These are phyloP conservation scores for Platycheirus rosarum DNA, from an alignment of 2,888 invertebrate genomes.

Conservation along the genomic window DNA sequence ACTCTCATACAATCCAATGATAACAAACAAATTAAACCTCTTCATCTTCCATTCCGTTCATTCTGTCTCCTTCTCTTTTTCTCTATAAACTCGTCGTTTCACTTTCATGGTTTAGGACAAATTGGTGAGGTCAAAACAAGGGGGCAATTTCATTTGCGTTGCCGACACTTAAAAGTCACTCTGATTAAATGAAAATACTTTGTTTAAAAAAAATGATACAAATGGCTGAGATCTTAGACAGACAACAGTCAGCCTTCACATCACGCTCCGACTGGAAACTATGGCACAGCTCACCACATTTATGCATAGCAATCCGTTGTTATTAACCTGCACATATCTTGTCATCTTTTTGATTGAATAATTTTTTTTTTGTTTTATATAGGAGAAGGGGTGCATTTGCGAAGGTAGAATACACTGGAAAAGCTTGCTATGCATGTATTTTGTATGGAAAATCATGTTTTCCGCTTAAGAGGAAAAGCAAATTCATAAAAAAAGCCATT, in stretches of 20 bases:
- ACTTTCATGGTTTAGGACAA: conserved; percentile 19
- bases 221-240: conserved; percentile 4
- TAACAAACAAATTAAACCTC: too few relatives aligned
- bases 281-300: too few relatives aligned
- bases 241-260: too few relatives aligned
- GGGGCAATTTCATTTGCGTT: conserved; percentile 60
- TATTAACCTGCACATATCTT: conserved; percentile 14
- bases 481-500: conserved; percentile 4
- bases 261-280: too few relatives aligned
- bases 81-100: neutral
- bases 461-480: conserved; percentile 2
- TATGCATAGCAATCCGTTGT: too few relatives aligned
- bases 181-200: conserved; percentile 38
- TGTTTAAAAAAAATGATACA: neutral
- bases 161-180: conserved; percentile 43
- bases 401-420: neutral
- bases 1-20: conserved; percentile 13
- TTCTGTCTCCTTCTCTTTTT: neutral
- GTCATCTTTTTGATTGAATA: conserved; percentile 6
- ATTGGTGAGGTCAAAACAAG: conserved; percentile 66
- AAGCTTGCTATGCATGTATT: neutral
- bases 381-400: conserved; percentile 6
- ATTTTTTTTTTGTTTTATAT: too few relatives aligned
- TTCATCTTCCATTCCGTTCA: neutral
- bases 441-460: conserved; percentile 4